Base-by-base conservation (phyloP, 2,888 invertebrate genomes). In the Theretra japonica region DNA sequence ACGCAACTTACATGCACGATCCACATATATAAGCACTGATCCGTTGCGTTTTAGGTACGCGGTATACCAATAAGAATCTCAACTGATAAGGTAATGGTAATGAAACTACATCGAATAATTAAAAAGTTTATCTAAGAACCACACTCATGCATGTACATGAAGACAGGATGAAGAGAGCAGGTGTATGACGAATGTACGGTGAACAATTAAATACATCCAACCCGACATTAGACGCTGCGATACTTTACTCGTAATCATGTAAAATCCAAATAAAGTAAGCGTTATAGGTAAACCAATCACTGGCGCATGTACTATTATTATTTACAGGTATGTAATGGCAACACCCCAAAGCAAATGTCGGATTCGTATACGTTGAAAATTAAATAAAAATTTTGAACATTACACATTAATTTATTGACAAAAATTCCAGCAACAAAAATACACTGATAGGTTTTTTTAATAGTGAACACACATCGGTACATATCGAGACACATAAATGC, bases 281-380 rank as follows among this genome's bases (percentile, higher is more conserved):
- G 81, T 90, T 90, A 89, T 84, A 83, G 89, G 92, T 94, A 94
- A 94, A 94, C 94, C 94, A 94, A 94, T 93, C 94, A 94, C 93
- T 93, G 91, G 91, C 92, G 88, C 85, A 83, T 83, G 69, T 76
- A 73, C 73, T 75, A 73, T 78, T 76, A 78, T 79, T 80, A 82
- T 80, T 75, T 75, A 77, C 73, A 74, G 75, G 79, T 84, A 86
- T 86, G 90, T 88, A 89, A 93, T 91, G 92, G 91, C 93, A 93
- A 90, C 90, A 88, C 86, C 91, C 90, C 88, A 86, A 89, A 90
- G 88, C 91, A 89, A 91, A 93, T 92, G 92, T 94, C 93, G 93
- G 94, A 91, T 91, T 91, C 85, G 87, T 89, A 84, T 80, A 77
- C 41, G 17, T 65, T 62, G 41, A 62, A 41, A 41, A 58, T 25